A percentile compares a stretch with the other conserved stretches of the same genome.
These are phyloP conservation scores for Griposia aprilina DNA, from an alignment of 2,888 invertebrate genomes.

Conservation along the genomic window DNA sequence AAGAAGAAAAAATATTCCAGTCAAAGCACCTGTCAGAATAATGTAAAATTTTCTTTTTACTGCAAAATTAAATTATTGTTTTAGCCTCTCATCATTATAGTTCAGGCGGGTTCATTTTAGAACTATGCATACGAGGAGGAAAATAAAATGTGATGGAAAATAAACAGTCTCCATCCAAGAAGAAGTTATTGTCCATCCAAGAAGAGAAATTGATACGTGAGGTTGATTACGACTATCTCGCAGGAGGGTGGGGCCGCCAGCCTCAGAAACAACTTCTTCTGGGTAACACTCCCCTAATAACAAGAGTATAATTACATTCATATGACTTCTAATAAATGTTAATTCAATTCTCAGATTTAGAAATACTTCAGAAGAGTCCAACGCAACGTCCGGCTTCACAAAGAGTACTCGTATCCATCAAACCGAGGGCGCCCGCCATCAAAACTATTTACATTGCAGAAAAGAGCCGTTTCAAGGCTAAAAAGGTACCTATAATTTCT, in stretches of 20 bases:
- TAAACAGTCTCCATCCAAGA: constrained; percentile 85
- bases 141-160: constrained; percentile 89
- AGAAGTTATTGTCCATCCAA: constrained; percentile 82
- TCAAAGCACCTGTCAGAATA: constrained; percentile 75
- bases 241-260: constrained; percentile 68
- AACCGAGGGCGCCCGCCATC: constrained; percentile 80
- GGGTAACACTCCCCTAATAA: constrained; percentile 69
- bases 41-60: constrained; percentile 75
- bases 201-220: constrained; percentile 83
- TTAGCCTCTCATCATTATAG: constrained; percentile 66
- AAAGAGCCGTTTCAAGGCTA: constrained; percentile 77
- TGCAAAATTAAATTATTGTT: constrained; percentile 76
- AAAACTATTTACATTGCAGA: constrained; percentile 84
- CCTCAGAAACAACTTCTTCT: constrained; percentile 77
- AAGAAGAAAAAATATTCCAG: constrained; percentile 71
- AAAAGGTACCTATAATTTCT: constrained; percentile 74
- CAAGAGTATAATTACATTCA: constrained; percentile 8
- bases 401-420: constrained; percentile 83
- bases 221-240: constrained; percentile 79
- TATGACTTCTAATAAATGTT: constrained; percentile 25
- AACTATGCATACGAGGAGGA: constrained; percentile 86
- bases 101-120: constrained; percentile 70
- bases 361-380: constrained; percentile 79
- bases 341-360: constrained; percentile 74
- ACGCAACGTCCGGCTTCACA: constrained; percentile 74